Conservation (phyloP, 2,797 vertebrate species). For the Crenuchus spilurus region DNA sequence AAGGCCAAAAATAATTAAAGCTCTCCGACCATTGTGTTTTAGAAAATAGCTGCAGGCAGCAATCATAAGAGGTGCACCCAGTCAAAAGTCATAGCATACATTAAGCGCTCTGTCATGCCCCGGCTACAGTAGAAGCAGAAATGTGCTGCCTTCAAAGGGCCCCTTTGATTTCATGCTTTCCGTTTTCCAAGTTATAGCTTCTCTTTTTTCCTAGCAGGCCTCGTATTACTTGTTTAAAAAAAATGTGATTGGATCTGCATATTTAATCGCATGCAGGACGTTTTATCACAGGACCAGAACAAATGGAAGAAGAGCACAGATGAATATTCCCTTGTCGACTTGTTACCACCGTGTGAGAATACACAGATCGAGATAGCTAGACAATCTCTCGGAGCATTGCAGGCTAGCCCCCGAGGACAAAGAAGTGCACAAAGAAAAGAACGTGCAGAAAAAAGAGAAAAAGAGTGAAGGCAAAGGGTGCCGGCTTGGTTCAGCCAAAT, state of each 20-base stretch:
- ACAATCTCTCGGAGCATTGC: too few relatives aligned
- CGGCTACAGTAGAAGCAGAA: not conserved
- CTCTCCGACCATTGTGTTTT: slow-evolving; percentile 67
- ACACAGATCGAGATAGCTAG: too few relatives aligned
- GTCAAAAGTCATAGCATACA: slow-evolving; percentile 47
- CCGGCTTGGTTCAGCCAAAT: too few relatives aligned
- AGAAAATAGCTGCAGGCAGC: slow-evolving; percentile 64
- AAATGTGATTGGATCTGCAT: slow-evolving; percentile 57
- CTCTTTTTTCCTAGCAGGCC: too few relatives aligned
- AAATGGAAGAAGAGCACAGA: slow-evolving; percentile 25
- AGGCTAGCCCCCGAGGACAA: too few relatives aligned
- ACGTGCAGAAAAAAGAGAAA: too few relatives aligned
- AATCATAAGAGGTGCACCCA: slow-evolving; percentile 56
- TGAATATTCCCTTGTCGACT: too few relatives aligned
- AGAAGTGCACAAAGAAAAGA: not conserved
- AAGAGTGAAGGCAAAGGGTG: too few relatives aligned
- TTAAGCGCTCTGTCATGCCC: slow-evolving; percentile 37
- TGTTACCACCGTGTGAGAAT: not conserved
- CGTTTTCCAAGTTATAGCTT: too few relatives aligned
- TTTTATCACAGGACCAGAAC: slow-evolving; percentile 40
- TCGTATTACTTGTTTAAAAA: too few relatives aligned
- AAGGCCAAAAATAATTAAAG: slow-evolving; percentile 73
- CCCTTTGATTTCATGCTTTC: too few relatives aligned
- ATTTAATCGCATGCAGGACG: slow-evolving; percentile 54
- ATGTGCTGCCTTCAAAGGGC: too few relatives aligned